A percentile compares a stretch with the other conserved stretches of the same genome.
phyloP scores from a whole-genome alignment of 2,113 vertebrate genomes.

The Egretta garzetta region DNA sequence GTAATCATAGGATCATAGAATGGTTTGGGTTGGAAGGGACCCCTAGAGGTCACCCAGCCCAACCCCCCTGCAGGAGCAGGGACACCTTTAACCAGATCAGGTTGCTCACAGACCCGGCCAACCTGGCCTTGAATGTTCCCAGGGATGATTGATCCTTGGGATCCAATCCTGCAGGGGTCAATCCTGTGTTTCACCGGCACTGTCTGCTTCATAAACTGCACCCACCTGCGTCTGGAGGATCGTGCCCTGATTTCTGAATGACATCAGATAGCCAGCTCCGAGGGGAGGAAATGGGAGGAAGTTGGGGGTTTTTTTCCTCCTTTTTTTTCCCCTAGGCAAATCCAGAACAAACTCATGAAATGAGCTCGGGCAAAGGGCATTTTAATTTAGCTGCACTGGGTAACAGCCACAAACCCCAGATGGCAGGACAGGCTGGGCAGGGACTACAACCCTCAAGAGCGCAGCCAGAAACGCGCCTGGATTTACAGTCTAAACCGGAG shows the following conservation, averaged over 20 bases:
- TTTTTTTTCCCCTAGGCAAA: background rate
- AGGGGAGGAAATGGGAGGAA: background rate
- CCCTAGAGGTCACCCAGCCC: no score
- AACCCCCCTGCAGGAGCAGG: no score
- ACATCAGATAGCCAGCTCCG: no score
- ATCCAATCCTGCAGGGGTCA: background rate
- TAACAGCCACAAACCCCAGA: background rate
- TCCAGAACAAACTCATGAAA: background rate
- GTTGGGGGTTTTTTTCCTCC: accelerated
- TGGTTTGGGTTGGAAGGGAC: no score
- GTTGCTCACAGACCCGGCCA: no score
- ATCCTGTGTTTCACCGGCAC: background rate
- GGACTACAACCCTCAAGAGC: background rate
- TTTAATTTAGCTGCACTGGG: background rate
- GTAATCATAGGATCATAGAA: no score
- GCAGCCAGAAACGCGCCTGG: background rate
- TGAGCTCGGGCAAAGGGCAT: background rate
- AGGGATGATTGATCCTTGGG: background rate
- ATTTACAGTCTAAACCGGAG: background rate
- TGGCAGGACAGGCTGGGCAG: background rate
- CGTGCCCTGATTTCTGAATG: no score
- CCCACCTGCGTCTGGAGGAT: background rate
- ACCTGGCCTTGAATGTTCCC: no score
- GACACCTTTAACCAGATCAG: no score
- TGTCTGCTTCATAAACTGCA: no score